A percentile compares a stretch with the other conserved stretches of the same genome.
These are phyloP conservation scores for Phasia obesa DNA, from an alignment of 2,888 invertebrate genomes.

Conservation along the genomic window DNA sequence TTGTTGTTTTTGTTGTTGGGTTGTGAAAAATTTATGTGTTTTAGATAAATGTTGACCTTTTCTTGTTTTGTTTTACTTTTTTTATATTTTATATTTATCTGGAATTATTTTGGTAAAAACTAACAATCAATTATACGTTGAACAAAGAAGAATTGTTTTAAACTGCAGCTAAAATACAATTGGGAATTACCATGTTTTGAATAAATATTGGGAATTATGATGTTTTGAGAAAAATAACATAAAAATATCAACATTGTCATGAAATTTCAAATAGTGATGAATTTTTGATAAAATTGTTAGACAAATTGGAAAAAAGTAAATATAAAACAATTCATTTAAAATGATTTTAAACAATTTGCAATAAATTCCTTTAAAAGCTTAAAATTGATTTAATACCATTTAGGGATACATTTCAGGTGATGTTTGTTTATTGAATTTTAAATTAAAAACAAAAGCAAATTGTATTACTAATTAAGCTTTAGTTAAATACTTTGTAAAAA, in stretches of 20 bases:
- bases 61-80: constrained; percentile 6
- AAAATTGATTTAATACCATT: too few relatives aligned
- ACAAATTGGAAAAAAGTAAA: neutral
- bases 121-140: constrained; percentile 58
- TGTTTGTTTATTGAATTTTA: too few relatives aligned
- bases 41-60: neutral
- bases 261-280: constrained; percentile 17
- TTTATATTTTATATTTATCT: neutral
- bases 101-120: constrained; percentile 50
- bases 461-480: too few relatives aligned
- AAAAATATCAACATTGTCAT: constrained; percentile 22
- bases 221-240: constrained; percentile 1
- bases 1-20: constrained; percentile 1
- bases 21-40: constrained; percentile 8
- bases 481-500: too few relatives aligned
- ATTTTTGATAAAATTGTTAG: constrained; percentile 11
- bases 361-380: too few relatives aligned
- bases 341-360: constrained; percentile 17
- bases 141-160: constrained; percentile 39
- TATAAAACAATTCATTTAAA: constrained; percentile 13
- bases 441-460: too few relatives aligned
- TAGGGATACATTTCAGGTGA: too few relatives aligned
- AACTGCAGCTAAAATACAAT: constrained; percentile 30
- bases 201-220: too few relatives aligned
- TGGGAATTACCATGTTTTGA: too few relatives aligned